These are phyloP conservation scores for Elysia crispata DNA, from an alignment of 2,888 invertebrate genomes.

Conservation along the genomic window DNA sequence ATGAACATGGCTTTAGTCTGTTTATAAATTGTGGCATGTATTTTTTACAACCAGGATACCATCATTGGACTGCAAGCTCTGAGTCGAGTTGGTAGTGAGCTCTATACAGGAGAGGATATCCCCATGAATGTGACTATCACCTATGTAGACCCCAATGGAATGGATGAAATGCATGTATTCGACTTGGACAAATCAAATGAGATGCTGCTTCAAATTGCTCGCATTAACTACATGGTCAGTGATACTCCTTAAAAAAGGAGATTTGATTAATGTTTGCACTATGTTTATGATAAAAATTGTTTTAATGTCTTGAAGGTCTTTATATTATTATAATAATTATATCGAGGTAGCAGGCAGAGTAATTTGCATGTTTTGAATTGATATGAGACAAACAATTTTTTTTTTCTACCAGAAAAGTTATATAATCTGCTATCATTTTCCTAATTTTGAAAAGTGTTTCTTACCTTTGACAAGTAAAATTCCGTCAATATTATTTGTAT, in stretches of 20 bases:
- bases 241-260: neutral
- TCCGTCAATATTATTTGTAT: no score
- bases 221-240: constrained; percentile 26
- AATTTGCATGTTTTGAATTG: no score
- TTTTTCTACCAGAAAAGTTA: no score
- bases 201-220: constrained; percentile 20
- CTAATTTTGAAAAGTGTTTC: no score
- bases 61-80: constrained; percentile 39
- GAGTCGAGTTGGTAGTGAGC: neutral
- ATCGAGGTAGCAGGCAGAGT: no score
- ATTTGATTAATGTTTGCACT: neutral
- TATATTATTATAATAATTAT: no score
- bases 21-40: no score
- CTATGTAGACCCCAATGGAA: neutral
- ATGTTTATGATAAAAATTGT: no score
- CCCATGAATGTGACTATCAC: constrained; percentile 25
- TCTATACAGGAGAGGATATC: constrained; percentile 26
- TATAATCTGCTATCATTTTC: no score
- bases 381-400: no score
- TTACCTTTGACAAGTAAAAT: no score
- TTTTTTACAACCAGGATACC: constrained; percentile 38
- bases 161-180: neutral
- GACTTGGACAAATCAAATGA: constrained; percentile 33
- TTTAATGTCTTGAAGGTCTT: no score
- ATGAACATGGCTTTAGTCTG: neutral